Evolutionary conservation across 2,113 vertebrate genomes (phyloP).

Genomic region (Parotia lawesii): DNA sequence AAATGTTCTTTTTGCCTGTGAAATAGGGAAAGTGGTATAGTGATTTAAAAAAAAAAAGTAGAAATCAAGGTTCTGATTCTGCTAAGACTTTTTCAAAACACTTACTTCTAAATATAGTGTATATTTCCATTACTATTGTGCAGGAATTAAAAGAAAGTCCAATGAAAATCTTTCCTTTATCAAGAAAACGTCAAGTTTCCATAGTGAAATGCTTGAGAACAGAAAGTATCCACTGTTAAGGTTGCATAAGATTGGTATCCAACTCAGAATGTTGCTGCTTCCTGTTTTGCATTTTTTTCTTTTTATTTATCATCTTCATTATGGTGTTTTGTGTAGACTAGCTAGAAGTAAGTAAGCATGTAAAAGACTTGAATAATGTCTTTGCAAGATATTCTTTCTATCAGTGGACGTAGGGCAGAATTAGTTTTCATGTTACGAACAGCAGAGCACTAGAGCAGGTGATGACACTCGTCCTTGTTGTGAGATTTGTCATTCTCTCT

Average conservation of each 20-base stretch:
- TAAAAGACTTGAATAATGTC: background rate
- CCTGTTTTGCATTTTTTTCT: background rate
- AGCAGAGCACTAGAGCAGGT: background rate
- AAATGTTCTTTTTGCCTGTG: background rate
- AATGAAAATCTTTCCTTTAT: background rate
- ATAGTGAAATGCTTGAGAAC: background rate
- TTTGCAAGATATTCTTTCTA: background rate
- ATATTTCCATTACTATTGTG: background rate
- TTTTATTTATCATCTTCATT: background rate
- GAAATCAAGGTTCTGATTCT: background rate
- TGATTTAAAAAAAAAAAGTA: background rate
- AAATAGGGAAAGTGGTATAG: background rate
- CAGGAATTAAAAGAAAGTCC: background rate
- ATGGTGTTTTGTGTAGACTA: background rate
- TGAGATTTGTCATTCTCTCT: background rate
- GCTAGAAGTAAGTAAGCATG: background rate
- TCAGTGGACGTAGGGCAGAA: background rate
- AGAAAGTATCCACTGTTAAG: background rate
- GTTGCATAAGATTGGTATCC: background rate
- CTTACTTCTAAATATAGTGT: background rate
- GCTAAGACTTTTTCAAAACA: background rate
- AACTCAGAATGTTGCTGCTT: background rate
- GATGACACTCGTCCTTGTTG: rapidly evolving
- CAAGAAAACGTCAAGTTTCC: background rate
- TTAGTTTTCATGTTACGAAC: background rate